Percentiles rank a stretch among this genome's conserved stretches.
phyloP scores from a whole-genome alignment of 1,140 invertebrate species.

The Drosophila pseudoananassae region DNA sequence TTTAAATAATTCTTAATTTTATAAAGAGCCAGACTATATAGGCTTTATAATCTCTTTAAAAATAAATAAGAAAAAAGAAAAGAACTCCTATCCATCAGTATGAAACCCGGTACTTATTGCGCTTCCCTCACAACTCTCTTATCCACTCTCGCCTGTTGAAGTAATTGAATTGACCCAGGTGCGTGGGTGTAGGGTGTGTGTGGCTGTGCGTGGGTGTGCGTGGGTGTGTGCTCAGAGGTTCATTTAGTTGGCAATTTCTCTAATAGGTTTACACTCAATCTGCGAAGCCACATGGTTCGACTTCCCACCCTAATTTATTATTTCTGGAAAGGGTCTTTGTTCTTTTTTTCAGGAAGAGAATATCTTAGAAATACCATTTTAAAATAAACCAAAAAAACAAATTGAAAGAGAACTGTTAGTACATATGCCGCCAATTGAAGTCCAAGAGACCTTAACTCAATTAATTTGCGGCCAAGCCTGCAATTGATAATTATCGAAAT shows the following conservation, averaged over 20 bases:
- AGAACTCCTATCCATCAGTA: no score
- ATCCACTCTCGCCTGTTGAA: slow-evolving; percentile 16
- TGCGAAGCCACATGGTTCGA: slow-evolving; percentile 22
- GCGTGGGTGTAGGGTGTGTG: slow-evolving; percentile 9
- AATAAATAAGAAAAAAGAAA: no score
- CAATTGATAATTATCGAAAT: slow-evolving; percentile 52
- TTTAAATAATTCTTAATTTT: no score
- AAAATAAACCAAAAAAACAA: background rate
- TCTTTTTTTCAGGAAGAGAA: no score
- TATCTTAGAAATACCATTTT: no score
- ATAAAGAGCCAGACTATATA: no score
- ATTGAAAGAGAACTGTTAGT: background rate
- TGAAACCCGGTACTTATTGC: no score
- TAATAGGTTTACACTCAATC: slow-evolving; percentile 82
- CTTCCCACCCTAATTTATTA: background rate
- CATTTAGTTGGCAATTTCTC: slow-evolving; percentile 78
- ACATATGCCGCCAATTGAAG: background rate
- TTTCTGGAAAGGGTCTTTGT: background rate
- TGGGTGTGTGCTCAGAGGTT: slow-evolving; percentile 47
- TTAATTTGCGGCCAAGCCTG: slow-evolving; percentile 35
- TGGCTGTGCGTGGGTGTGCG: slow-evolving; percentile 3
- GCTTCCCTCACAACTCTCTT: background rate
- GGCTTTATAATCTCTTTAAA: no score
- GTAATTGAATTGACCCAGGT: slow-evolving; percentile 72
- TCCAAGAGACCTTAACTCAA: slow-evolving; percentile 8